Evolutionary conservation across 2,113 vertebrate genomes (phyloP).

Genomic region (Nannospalax galili): DNA sequence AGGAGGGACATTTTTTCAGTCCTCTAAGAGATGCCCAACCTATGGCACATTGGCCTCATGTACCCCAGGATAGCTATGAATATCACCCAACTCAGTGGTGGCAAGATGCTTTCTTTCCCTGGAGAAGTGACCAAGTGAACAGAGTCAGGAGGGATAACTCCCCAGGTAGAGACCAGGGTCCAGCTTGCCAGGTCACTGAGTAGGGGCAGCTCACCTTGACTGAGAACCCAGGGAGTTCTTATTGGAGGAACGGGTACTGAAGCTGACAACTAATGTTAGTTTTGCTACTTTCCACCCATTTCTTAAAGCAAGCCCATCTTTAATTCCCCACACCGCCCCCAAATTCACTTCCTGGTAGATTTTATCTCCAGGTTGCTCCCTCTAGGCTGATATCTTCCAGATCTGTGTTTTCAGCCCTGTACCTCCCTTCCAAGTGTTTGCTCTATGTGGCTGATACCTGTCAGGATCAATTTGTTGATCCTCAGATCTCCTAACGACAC

Average conservation of each 20-base stretch:
- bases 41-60: not conserved
- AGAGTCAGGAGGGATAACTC: no score
- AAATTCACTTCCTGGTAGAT: not conserved
- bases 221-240: not conserved
- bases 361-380: not conserved
- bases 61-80: not conserved
- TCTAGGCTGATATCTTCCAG: not conserved
- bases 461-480: not conserved
- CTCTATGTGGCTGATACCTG: not conserved
- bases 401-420: not conserved
- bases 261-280: not conserved
- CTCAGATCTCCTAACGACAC: not conserved
- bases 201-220: not conserved
- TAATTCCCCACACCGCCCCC: not conserved
- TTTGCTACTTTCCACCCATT: not conserved
- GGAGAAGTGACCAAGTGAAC: not conserved
- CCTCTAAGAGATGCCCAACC: not conserved
- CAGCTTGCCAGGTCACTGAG: rapidly evolving
- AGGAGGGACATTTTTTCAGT: not conserved
- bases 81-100: not conserved
- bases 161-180: not conserved
- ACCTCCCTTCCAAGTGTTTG: not conserved
- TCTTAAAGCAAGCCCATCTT: not conserved
- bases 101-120: no score
- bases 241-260: not conserved